Evolutionary conservation across 2,113 vertebrate species (phyloP), one percentile per base, ranked within the genome.

Genomic region (Alethe castanea): DNA sequence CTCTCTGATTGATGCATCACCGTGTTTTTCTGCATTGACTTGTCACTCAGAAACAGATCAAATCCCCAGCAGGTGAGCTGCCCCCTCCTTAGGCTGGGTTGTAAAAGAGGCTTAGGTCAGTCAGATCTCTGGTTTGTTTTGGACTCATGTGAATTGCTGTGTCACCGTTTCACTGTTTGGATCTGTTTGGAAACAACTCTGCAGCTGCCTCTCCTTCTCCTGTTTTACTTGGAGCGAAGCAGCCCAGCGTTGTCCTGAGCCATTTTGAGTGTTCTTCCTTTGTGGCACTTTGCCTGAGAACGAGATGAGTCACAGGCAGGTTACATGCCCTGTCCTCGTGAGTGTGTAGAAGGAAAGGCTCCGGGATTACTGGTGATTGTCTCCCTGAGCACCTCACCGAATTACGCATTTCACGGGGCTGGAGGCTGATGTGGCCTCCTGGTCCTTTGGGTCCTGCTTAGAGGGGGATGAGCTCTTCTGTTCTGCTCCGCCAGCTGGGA

Each of bases 211-310:
- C 52, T 80, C 59, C 85, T 97, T 89, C 83, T 83, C 33, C 36
- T 94, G 69, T 96, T 96, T 93, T 81, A 72, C 45, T 94, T 97
- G 94, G 86, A 96, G 33, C 0, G 1, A 59, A 74, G 73, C 29
- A 71, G n/a, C 0, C 0, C 20, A 89, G 64, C 20, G 22, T 56
- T 78, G 64, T 47, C 18, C 2, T n/a, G 71, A 45, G 42, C 86
- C 47, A 40, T 84, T 95, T 42, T 77, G 66, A 85, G 52, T 78
- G 86, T 82, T 85, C 91, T 95, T 96, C 90, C 96, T 91, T 59
- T 83, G 82, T 93, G 94, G 96, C 94, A 86, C 5, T 66, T 73
- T 88, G 93, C 95, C 95, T 11, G 17, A 85, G 62, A 65, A 80
- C 0, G 6, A 50, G 81, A 85, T 95, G 92, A 96, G 38, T 96